Evolutionary conservation across 2,113 vertebrate species (phyloP).

Genomic region (Tragelaphus imberbis): DNA sequence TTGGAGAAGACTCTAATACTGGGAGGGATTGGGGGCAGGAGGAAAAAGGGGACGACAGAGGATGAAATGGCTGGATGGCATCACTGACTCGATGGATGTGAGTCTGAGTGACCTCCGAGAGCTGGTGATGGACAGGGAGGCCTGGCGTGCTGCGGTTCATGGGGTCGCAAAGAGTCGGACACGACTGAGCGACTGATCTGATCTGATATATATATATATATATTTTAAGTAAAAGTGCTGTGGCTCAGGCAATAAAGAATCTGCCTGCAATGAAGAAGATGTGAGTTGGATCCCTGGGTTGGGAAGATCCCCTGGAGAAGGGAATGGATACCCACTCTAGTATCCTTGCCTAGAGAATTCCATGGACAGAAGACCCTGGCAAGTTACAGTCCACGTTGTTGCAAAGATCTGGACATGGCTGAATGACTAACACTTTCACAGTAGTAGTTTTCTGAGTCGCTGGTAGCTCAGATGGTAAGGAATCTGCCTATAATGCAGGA

Average conservation of each 20-base stretch:
- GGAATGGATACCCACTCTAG: not conserved
- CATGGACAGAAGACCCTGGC: not conserved
- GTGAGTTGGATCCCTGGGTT: not conserved
- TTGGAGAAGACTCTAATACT: no score
- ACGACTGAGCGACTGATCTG: no score
- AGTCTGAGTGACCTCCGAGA: no score
- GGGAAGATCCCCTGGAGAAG: not conserved
- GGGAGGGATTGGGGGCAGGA: no score
- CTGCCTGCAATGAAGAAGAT: rapidly evolving
- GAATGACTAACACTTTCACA: not conserved
- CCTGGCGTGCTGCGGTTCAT: no score
- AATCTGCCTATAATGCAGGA: not conserved
- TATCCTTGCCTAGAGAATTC: not conserved
- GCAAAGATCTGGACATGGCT: not conserved
- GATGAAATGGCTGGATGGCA: no score
- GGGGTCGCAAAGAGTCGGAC: no score
- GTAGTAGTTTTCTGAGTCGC: not conserved
- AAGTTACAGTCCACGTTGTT: not conserved
- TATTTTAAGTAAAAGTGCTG: not conserved
- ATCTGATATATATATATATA: no score
- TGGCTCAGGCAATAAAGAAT: not conserved
- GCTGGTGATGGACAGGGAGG: no score
- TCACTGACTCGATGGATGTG: no score
- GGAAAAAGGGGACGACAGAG: no score
- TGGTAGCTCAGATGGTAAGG: not conserved